A percentile compares a stretch with the other conserved stretches of the same genome.
These are phyloP conservation scores for Brachyptera risi DNA, from an alignment of 2,888 invertebrate genomes.

Conservation along the genomic window DNA sequence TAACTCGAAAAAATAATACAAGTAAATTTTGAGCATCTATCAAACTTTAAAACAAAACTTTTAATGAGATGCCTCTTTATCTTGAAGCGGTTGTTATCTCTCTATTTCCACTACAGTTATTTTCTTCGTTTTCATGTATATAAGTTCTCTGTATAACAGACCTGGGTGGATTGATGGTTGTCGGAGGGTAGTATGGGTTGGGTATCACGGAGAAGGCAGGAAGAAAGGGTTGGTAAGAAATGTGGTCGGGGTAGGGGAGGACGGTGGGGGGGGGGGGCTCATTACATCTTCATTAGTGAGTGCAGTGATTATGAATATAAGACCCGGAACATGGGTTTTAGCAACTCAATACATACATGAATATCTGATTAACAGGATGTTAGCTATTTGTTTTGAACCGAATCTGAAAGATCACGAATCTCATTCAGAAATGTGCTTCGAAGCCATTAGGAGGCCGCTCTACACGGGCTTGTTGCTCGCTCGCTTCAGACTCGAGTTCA, in stretches of 20 bases:
- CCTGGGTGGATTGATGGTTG: conserved; percentile 3
- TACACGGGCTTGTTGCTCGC: too few species aligned
- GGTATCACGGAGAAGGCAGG: too few species aligned
- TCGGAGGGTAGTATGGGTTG: too few species aligned
- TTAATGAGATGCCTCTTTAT: neutral
- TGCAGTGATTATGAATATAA: conserved; percentile 6
- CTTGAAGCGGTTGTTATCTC: conserved; percentile 5
- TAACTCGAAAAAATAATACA: too few species aligned
- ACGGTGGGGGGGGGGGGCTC: conserved; percentile 1
- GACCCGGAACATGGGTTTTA: neutral
- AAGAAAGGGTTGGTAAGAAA: too few species aligned
- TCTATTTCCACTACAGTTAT: conserved; percentile 4
- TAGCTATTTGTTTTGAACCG: too few species aligned
- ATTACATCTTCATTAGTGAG: conserved; percentile 8
- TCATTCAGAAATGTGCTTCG: too few species aligned
- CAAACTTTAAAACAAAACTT: conserved; percentile 5
- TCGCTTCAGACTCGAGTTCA: too few species aligned
- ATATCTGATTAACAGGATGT: conserved; percentile 2
- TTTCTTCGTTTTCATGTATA: neutral
- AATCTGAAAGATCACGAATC: too few species aligned
- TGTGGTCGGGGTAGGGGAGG: neutral
- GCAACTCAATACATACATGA: conserved; percentile 5
- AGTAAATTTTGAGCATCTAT: too few species aligned
- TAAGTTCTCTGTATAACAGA: too few species aligned
- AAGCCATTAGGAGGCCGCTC: too few species aligned